A percentile compares a stretch with the other conserved stretches of the same genome.
Conservation (phyloP, 2,888 invertebrate species). For the Ophion slaviceki region DNA sequence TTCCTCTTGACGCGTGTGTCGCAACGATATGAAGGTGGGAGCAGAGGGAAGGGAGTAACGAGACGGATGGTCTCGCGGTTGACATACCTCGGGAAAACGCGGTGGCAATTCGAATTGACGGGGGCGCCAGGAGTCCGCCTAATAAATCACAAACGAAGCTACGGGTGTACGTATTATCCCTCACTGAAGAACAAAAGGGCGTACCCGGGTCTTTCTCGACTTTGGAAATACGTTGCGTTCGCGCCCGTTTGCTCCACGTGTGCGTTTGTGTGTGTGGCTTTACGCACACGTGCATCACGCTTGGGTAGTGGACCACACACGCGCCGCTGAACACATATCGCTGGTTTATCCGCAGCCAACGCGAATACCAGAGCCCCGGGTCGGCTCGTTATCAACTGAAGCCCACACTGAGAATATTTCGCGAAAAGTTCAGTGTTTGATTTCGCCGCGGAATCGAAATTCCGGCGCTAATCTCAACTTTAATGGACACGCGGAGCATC, state of each 20-base stretch:
- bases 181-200: neutral
- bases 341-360: conserved; percentile 17
- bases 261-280: neutral
- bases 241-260: neutral
- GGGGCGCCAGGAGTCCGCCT: conserved; percentile 63
- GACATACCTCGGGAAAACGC: conserved; percentile 60
- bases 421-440: neutral
- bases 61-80: conserved; percentile 48
- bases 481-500: no score
- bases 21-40: conserved; percentile 12
- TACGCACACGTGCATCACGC: conserved; percentile 9
- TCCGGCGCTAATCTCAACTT: conserved; percentile 3
- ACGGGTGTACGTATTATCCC: conserved; percentile 29
- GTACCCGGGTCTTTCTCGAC: neutral
- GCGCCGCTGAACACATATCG: conserved; percentile 20
- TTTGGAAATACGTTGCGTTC: neutral
- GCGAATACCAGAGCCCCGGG: conserved; percentile 18
- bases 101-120: conserved; percentile 64
- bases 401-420: conserved; percentile 13
- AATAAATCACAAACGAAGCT: conserved; percentile 71
- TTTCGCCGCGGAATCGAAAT: conserved; percentile 15
- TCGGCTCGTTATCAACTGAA: conserved; percentile 30
- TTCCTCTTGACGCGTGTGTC: conserved; percentile 23
- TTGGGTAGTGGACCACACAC: conserved; percentile 33
- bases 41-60: conserved; percentile 4